Evolutionary conservation across 1,140 invertebrate species (phyloP).

Genomic region (Euschistus heros): DNA sequence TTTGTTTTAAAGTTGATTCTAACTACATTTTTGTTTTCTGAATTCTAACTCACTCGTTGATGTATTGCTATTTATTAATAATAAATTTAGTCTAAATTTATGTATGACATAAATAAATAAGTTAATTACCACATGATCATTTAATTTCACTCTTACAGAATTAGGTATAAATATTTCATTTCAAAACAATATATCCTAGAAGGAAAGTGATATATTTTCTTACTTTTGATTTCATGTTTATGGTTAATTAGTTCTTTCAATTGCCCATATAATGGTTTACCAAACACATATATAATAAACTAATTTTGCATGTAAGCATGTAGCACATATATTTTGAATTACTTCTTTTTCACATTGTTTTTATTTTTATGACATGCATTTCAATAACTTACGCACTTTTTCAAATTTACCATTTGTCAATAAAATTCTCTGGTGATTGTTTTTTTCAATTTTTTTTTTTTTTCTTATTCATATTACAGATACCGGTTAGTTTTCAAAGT

Average conservation of each 20-base stretch:
- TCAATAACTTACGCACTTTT: slow-evolving; percentile 7
- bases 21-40: too few species aligned
- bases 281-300: neutral
- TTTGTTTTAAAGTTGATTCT: too few species aligned
- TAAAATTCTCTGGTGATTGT: neutral
- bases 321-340: slow-evolving; percentile 16
- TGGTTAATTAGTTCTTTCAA: neutral
- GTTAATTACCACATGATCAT: too few species aligned
- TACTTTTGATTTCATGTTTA: neutral
- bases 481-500: neutral
- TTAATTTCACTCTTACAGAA: too few species aligned
- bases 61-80: too few species aligned
- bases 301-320: slow-evolving; percentile 16
- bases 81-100: too few species aligned
- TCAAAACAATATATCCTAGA: too few species aligned
- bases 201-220: too few species aligned
- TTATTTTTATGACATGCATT: neutral
- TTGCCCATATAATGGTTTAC: neutral
- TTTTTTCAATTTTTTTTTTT: slow-evolving; percentile 21
- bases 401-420: neutral
- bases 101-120: too few species aligned
- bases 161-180: too few species aligned
- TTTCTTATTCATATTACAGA: slow-evolving; percentile 16
- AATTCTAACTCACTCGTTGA: too few species aligned
- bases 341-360: slow-evolving; percentile 6